These are phyloP conservation scores for Empis livida DNA, from an alignment of 2,888 invertebrate genomes.

Conservation along the genomic window DNA sequence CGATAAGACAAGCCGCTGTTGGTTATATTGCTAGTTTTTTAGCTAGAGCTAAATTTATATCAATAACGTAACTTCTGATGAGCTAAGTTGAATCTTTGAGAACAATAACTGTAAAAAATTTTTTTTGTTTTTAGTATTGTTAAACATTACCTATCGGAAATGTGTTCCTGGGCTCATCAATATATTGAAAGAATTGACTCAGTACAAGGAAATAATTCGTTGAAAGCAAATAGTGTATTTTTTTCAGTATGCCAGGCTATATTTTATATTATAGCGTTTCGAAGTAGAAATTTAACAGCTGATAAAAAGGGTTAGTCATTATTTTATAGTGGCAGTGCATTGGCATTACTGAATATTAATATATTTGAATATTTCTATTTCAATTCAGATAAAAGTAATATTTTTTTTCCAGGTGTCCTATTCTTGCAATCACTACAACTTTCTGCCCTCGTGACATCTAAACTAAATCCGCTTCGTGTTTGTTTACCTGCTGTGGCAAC, in stretches of 20 bases:
- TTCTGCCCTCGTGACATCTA: constrained; percentile 70
- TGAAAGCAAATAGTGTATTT: constrained; percentile 73
- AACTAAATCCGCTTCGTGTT: constrained; percentile 75
- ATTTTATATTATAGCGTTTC: constrained; percentile 85
- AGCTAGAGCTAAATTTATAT: constrained; percentile 51
- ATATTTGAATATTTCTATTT: constrained; percentile 9
- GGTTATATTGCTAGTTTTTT: constrained; percentile 63
- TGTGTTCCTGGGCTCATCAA: constrained; percentile 72
- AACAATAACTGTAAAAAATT: background rate
- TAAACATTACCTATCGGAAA: constrained; percentile 50
- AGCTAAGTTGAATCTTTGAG: background rate
- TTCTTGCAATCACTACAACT: constrained; percentile 74
- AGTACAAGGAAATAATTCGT: constrained; percentile 35
- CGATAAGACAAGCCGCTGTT: constrained; percentile 56
- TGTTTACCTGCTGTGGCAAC: constrained; percentile 66
- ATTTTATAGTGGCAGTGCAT: too few relatives aligned
- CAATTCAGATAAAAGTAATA: constrained; percentile 4
- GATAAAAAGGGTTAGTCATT: constrained; percentile 57
- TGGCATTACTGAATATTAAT: too few relatives aligned
- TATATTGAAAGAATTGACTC: constrained; percentile 47
- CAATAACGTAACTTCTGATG: constrained; percentile 45
- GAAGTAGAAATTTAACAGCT: constrained; percentile 68
- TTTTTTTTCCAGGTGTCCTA: constrained; percentile 50
- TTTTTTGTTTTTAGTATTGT: constrained; percentile 39
- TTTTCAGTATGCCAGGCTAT: constrained; percentile 85